phyloP scores from a whole-genome alignment of 2,888 invertebrate genomes.

The Protophormia terraenovae region DNA sequence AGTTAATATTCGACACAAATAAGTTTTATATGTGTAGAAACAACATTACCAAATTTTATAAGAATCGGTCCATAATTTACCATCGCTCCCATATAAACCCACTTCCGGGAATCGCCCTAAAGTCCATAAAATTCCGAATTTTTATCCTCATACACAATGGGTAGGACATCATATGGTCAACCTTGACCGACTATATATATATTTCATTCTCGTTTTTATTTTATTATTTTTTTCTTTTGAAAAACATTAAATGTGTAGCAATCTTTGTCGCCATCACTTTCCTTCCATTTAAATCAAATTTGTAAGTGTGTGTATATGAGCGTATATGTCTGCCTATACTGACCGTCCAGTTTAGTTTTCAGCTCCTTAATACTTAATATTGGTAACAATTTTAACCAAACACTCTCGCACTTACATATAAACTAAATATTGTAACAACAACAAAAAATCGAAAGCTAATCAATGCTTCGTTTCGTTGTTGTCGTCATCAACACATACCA shows the following conservation, averaged over 20 bases:
- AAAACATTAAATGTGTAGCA: conserved; percentile 35
- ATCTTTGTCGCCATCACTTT: conserved; percentile 59
- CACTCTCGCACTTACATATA: background rate
- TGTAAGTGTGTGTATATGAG: background rate
- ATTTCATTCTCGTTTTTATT: too few relatives aligned
- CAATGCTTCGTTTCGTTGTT: conserved; percentile 50
- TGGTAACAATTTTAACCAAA: conserved; percentile 35
- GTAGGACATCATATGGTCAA: too few relatives aligned
- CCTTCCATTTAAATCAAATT: conserved; percentile 30
- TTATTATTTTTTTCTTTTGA: background rate
- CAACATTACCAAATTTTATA: too few relatives aligned
- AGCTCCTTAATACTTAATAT: conserved; percentile 30
- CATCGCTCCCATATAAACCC: too few relatives aligned
- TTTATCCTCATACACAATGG: too few relatives aligned
- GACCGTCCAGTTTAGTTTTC: conserved; percentile 9
- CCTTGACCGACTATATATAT: too few relatives aligned
- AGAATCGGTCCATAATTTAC: too few relatives aligned
- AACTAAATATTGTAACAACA: background rate
- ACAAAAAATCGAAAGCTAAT: conserved; percentile 66
- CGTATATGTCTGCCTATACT: conserved; percentile 7
- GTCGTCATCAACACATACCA: conserved; percentile 33
- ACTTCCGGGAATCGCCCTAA: too few relatives aligned
- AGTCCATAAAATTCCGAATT: too few relatives aligned
- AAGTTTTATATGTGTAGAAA: too few relatives aligned
- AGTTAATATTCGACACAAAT: too few relatives aligned